phyloP scores from a whole-genome alignment of 2,113 vertebrate species.

The Bolborhynchus lineola region DNA sequence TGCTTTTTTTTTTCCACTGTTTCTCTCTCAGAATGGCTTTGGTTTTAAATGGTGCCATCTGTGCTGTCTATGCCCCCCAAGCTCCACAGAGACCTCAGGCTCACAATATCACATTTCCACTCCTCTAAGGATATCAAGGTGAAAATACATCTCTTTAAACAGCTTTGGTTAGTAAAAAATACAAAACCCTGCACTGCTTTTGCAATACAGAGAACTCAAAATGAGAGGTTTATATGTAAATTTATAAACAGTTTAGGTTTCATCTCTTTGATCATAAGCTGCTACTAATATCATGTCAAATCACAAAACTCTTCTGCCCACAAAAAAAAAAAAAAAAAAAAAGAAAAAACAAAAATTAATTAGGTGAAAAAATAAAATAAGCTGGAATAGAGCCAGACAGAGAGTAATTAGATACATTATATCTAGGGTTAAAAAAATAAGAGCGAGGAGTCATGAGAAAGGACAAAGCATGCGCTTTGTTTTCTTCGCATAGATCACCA shows the following conservation, averaged over 20 bases:
- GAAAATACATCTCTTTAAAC: not conserved
- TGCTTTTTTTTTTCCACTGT: not conserved
- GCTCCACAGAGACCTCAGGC: not conserved
- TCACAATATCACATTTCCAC: not conserved
- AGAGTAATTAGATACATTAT: not conserved
- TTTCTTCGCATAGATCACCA: not conserved
- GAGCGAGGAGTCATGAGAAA: not conserved
- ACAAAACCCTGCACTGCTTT: not conserved
- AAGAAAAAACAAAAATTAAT: not conserved
- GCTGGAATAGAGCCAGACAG: not conserved
- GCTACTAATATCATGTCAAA: not conserved
- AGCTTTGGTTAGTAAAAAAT: not conserved
- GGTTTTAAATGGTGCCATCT: not conserved
- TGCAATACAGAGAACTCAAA: not conserved
- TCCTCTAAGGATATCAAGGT: not conserved
- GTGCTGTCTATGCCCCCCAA: accelerated
- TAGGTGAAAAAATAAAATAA: not conserved
- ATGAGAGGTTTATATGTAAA: not conserved
- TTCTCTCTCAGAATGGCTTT: not conserved
- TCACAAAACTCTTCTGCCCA: not conserved
- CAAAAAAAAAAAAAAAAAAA: not conserved
- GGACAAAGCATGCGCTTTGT: not conserved
- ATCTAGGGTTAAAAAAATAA: not conserved
- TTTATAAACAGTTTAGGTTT: not conserved
- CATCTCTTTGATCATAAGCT: not conserved